Evolutionary conservation across 2,113 vertebrate species (phyloP).

Genomic region (Alligator mississippiensis): DNA sequence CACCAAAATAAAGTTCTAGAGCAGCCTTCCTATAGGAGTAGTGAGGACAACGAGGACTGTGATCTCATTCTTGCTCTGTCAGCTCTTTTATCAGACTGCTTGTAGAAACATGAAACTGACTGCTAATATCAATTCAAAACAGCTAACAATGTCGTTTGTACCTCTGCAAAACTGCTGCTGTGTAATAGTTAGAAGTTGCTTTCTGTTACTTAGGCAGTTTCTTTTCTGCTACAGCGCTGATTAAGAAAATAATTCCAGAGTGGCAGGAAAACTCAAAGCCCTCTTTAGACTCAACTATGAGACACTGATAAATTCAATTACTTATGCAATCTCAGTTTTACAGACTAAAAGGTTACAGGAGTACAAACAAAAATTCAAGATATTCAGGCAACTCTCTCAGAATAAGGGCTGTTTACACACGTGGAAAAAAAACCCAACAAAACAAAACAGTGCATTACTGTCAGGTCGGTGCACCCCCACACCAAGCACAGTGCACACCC

Average conservation of each 20-base stretch:
- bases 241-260: not conserved
- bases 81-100: not conserved
- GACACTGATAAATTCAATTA: not conserved
- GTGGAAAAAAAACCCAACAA: not conserved
- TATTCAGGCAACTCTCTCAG: not conserved
- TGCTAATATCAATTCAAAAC: not conserved
- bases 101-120: not conserved
- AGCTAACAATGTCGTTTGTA: not conserved
- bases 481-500: no score
- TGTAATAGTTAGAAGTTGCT: not conserved
- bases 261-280: not conserved
- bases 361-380: not conserved
- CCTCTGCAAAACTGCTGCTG: not conserved
- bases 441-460: not conserved
- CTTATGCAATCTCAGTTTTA: not conserved
- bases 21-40: no score
- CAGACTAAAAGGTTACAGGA: not conserved
- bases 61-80: not conserved
- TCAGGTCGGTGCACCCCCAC: no score
- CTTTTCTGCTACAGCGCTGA: not conserved
- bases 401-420: conserved; percentile 27
- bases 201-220: not conserved
- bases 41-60: no score
- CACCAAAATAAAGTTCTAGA: no score
- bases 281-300: not conserved